Base-by-base conservation (phyloP, 2,888 invertebrate genomes). In the Aleiodes testaceus region DNA sequence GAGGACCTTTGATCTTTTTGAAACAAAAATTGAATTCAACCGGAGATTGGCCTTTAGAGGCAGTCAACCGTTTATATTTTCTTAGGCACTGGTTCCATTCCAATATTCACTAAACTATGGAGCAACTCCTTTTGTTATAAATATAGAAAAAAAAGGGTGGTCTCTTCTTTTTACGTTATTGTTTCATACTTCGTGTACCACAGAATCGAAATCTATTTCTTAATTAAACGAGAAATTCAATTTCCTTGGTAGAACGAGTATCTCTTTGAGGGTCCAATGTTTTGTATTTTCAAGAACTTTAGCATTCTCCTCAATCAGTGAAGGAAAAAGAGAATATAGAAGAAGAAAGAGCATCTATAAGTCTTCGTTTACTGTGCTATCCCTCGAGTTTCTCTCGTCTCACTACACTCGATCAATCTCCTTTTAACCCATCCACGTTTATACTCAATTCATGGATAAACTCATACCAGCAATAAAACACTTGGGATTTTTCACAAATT, bases 21-120 rank as follows among this genome's bases (percentile, higher is more conserved):
- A 59, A 70, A 65, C 77, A 81, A 82, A 81, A 86, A 85, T 86
- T 85, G 84, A 85, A 86, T 86, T 85, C 84, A 80, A 79, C 76
- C 79, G 77, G 80, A 84, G 83, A 86, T 84, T 84, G 85, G 82
- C 78, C 80, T 76, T 36, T 77, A 77, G 81, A 63, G 78, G 78
- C 81, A 82, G 79, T 81, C 79, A 81, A 81, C 80, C 83, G 79
- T 20, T 20, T 11, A 11, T 20, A 45, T 22, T 45, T 63, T 63
- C 45, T 63, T 45, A 45, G 47, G 44, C 44, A 18, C n/a, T 36
- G 64, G 49, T 30, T 45, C 18, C 64, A 45, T 44, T 26, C 64
- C 36, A 36, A 36, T 36, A 9, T 44, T n/a, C 18, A 14, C 64
- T 16, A 26, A 47, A 30, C 61, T 30, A n/a, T 50, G 45, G 69